A percentile compares a stretch with the other conserved stretches of the same genome.
Conservation (phyloP, 2,113 vertebrate species). For the Macroglossus sobrinus region DNA sequence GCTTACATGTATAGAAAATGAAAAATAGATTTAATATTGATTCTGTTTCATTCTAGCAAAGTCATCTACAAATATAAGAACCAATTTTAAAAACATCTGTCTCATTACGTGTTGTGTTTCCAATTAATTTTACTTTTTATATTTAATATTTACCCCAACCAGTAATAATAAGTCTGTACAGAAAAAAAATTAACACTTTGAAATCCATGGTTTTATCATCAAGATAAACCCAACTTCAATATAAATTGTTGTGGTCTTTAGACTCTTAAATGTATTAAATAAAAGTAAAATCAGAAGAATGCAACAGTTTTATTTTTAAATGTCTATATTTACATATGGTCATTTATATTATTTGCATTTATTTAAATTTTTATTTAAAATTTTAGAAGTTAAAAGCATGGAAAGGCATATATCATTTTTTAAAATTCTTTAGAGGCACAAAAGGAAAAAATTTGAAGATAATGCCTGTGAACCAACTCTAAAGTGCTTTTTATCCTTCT, state of each 20-base stretch:
- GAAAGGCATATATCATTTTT: background rate
- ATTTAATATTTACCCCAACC: background rate
- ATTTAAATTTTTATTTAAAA: background rate
- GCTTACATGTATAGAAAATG: background rate
- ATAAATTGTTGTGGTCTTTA: background rate
- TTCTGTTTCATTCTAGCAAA: background rate
- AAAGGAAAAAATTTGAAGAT: background rate
- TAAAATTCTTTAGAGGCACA: background rate
- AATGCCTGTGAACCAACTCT: background rate
- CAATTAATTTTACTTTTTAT: conserved; percentile 23
- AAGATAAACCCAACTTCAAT: background rate
- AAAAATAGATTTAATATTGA: background rate
- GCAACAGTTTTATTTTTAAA: background rate
- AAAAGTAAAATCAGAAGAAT: conserved; percentile 19
- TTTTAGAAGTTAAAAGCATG: background rate
- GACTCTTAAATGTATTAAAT: background rate
- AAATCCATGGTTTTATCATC: background rate
- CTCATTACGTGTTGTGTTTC: background rate
- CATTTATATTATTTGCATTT: background rate
- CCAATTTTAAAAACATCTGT: background rate
- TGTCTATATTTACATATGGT: background rate
- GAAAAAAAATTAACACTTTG: background rate
- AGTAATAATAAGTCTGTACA: background rate
- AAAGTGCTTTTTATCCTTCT: background rate
- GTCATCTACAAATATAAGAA: background rate